Conservation (phyloP, 2,113 vertebrate genomes). For the Gymnobelideus leadbeateri region DNA sequence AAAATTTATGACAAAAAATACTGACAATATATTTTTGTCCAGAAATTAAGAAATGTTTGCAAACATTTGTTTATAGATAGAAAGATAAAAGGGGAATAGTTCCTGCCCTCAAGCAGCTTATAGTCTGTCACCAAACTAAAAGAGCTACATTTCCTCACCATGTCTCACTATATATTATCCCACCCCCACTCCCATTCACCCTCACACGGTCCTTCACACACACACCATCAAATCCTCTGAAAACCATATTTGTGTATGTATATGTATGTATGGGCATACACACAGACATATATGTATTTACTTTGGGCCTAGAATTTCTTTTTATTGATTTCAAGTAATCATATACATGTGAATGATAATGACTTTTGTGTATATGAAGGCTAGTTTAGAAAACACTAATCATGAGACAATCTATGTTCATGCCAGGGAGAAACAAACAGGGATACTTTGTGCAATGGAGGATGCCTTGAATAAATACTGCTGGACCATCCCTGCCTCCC, state of each 20-base stretch:
- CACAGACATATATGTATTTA: neutral
- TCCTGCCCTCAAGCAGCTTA: neutral
- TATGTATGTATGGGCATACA: neutral
- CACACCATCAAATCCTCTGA: neutral
- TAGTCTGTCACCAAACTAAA: neutral
- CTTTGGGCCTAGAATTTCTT: slow-evolving; percentile 35
- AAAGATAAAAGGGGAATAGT: neutral
- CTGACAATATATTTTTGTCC: neutral
- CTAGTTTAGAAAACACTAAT: slow-evolving; percentile 61
- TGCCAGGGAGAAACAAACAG: slow-evolving; percentile 61
- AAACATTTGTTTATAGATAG: neutral
- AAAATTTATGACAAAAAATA: neutral
- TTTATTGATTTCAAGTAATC: slow-evolving; percentile 4
- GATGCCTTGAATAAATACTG: slow-evolving; percentile 67
- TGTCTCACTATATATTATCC: neutral
- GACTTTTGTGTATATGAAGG: slow-evolving; percentile 63
- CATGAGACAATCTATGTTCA: slow-evolving; percentile 69
- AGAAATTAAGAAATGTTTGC: neutral
- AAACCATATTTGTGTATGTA: neutral
- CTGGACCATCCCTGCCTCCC: slow-evolving; percentile 13
- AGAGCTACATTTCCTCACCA: neutral
- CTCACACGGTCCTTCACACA: neutral
- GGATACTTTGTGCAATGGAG: slow-evolving; percentile 68
- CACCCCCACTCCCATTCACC: neutral
- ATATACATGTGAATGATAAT: slow-evolving; percentile 27